phyloP scores from a whole-genome alignment of 2,113 vertebrate genomes.

The Podarcis raffonei region DNA sequence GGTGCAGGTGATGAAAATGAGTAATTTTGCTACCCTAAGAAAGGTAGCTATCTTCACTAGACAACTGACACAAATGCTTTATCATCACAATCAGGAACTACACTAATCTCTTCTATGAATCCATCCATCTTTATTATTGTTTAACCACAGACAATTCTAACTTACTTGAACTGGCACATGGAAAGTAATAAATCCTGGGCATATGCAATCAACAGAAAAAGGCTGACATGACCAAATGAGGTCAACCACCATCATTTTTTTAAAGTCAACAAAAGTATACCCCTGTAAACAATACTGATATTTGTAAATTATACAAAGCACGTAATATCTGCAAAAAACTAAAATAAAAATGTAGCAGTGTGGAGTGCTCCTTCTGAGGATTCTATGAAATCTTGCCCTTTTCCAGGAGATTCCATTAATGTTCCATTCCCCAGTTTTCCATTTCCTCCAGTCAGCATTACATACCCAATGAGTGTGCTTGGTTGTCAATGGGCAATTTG shows the following conservation, averaged over 20 bases:
- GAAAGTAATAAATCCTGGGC: neutral
- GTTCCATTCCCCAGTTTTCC: too few relatives aligned
- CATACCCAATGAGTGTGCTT: too few relatives aligned
- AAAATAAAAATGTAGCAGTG: neutral
- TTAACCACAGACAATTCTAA: neutral
- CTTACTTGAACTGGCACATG: neutral
- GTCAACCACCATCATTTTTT: neutral
- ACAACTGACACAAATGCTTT: neutral
- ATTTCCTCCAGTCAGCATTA: neutral
- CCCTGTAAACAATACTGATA: neutral
- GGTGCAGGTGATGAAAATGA: neutral
- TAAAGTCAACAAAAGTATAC: neutral
- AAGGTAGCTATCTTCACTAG: neutral
- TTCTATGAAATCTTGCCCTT: neutral
- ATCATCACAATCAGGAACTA: neutral
- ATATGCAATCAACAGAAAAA: neutral
- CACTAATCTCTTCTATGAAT: neutral
- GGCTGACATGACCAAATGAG: neutral
- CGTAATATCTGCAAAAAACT: too few relatives aligned
- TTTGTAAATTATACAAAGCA: neutral
- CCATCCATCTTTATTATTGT: neutral
- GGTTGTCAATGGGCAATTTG: too few relatives aligned
- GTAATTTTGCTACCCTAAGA: neutral
- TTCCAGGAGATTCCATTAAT: too few relatives aligned
- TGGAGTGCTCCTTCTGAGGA: neutral